Percentiles rank a stretch among this genome's conserved stretches.
Conservation (phyloP, 2,797 vertebrate genomes). For the Dermochelys coriacea region DNA sequence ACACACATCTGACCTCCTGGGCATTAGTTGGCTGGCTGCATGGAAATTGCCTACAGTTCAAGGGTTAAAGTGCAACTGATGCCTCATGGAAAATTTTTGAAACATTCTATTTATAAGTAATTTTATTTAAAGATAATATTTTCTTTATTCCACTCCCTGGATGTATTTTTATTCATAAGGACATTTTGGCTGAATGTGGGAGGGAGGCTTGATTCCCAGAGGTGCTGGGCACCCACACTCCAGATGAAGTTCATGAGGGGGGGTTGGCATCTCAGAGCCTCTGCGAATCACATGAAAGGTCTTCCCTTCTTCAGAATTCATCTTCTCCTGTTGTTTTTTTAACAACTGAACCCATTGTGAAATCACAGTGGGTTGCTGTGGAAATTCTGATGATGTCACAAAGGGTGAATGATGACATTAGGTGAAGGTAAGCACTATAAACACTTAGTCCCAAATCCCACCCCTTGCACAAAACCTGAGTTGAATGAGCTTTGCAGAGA, state of each 20-base stretch:
- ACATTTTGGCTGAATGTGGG: conserved; percentile 48
- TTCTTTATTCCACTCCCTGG: conserved; percentile 70
- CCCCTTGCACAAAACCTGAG: background rate
- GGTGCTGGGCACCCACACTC: background rate
- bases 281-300: background rate
- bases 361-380: background rate
- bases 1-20: accelerated
- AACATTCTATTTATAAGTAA: conserved; percentile 79
- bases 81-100: conserved; percentile 77
- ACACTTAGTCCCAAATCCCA: background rate
- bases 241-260: conserved; percentile 20
- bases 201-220: background rate
- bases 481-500: background rate
- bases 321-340: background rate
- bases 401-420: background rate
- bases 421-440: background rate
- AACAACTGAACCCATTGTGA: background rate
- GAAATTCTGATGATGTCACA: background rate
- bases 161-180: conserved; percentile 74
- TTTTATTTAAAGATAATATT: conserved; percentile 75
- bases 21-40: background rate
- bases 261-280: background rate
- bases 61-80: conserved; percentile 77
- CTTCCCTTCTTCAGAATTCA: conserved; percentile 9
- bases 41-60: conserved; percentile 67